These are phyloP conservation scores for Acanthosepion lycidas DNA, from an alignment of 2,888 invertebrate species.

Conservation along the genomic window DNA sequence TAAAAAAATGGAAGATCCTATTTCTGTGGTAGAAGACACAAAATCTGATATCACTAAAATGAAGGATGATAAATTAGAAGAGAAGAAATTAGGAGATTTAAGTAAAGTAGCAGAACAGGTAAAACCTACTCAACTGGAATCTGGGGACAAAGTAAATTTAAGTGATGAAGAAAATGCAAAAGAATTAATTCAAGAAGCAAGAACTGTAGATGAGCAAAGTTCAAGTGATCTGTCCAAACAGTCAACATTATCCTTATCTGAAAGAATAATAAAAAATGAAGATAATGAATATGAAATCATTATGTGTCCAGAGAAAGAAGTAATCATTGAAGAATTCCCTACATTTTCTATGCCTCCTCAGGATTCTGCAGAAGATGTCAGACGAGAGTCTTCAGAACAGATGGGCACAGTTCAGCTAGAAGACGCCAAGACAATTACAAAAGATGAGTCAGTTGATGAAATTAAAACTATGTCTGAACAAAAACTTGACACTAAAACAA, in stretches of 20 bases:
- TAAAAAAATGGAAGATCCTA: background rate
- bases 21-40: background rate
- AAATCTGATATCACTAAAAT: background rate
- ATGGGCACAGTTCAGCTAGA: background rate
- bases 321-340: conserved; percentile 40
- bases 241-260: background rate
- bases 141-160: background rate
- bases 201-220: background rate
- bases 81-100: background rate
- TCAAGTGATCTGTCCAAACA: background rate
- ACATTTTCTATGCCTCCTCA: conserved; percentile 42
- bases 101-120: background rate
- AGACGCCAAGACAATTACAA: background rate
- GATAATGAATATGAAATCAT: background rate
- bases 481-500: background rate
- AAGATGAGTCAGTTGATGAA: background rate
- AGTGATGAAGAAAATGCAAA: background rate
- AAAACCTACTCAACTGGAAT: background rate
- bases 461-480: background rate
- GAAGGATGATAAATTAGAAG: background rate
- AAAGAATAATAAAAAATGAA: background rate
- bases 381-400: background rate
- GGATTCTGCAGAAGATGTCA: background rate
- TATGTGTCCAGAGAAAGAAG: conserved; percentile 33
- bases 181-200: background rate